These are phyloP conservation scores for Salvelinus sp. DNA, from an alignment of 2,113 vertebrate genomes.

Conservation along the genomic window DNA sequence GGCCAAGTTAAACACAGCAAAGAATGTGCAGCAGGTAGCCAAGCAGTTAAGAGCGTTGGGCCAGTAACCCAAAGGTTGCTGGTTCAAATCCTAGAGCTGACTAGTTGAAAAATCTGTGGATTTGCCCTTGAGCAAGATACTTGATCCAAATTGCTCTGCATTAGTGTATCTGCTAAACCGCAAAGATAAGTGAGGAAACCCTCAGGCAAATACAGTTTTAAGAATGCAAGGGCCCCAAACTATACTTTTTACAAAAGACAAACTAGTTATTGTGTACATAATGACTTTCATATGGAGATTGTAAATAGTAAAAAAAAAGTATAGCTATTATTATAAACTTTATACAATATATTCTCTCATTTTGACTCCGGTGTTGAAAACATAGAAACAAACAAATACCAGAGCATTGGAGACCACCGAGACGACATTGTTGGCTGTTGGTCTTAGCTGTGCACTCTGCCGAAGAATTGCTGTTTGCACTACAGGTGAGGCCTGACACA, in stretches of 20 bases:
- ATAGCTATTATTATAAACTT: neutral
- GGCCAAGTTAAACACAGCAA: neutral
- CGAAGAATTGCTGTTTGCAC: neutral
- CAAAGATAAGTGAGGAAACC: too few species aligned
- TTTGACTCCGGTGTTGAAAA: too few species aligned
- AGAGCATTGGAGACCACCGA: constrained; percentile 24
- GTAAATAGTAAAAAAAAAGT: neutral
- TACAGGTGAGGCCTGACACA: neutral
- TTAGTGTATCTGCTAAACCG: neutral
- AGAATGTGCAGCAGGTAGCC: neutral
- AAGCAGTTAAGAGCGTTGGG: too few species aligned
- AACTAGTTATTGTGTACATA: too few species aligned
- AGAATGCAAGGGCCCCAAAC: neutral
- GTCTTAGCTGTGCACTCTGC: neutral
- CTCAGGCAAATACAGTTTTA: neutral
- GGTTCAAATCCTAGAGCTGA: too few species aligned
- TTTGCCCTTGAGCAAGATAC: too few species aligned
- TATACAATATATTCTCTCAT: neutral
- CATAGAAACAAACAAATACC: constrained; percentile 27
- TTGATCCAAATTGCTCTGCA: too few species aligned
- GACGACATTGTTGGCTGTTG: rapidly evolving
- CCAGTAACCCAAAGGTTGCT: too few species aligned
- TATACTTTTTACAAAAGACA: too few species aligned
- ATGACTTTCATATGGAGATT: too few species aligned
- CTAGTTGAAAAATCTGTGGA: too few species aligned